These are phyloP conservation scores for Charaxes varanes DNA, from an alignment of 1,140 invertebrate species.

Conservation along the genomic window DNA sequence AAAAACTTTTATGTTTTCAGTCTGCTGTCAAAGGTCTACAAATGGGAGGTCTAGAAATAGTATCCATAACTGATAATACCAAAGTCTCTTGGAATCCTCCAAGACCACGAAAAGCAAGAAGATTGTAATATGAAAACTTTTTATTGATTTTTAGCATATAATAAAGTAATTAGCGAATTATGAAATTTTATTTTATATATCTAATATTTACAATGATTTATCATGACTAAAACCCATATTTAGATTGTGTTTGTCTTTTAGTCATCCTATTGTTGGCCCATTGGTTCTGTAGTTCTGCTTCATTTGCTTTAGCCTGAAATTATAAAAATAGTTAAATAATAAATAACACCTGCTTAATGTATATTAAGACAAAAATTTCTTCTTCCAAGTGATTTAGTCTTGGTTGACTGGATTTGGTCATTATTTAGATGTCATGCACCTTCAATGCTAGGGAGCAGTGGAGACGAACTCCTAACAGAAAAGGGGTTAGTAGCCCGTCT, in stretches of 20 bases:
- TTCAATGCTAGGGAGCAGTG: no score
- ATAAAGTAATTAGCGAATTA: conserved; percentile 18
- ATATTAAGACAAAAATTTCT: no score
- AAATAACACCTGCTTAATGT: neutral
- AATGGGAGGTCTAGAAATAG: conserved; percentile 90
- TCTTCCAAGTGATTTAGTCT: no score
- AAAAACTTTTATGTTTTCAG: no score
- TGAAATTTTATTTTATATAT: conserved; percentile 15
- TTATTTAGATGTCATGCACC: no score
- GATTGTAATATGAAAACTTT: no score
- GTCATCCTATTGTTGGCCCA: conserved; percentile 92
- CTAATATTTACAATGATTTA: no score
- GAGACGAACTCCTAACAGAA: no score
- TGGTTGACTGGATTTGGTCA: no score
- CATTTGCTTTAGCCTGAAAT: conserved; percentile 91
- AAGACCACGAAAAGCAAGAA: conserved; percentile 83
- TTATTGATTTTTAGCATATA: conserved; percentile 18
- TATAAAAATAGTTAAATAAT: conserved; percentile 19
- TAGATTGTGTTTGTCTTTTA: conserved; percentile 88
- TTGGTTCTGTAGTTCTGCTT: conserved; percentile 93
- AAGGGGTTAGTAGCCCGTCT: no score
- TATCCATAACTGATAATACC: conserved; percentile 93
- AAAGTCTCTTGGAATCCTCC: conserved; percentile 85
- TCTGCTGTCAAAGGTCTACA: conserved; percentile 94
- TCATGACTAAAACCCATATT: conserved; percentile 86